Conservation (phyloP, 2,888 invertebrate species). For the Nesidiocoris tenuis region DNA sequence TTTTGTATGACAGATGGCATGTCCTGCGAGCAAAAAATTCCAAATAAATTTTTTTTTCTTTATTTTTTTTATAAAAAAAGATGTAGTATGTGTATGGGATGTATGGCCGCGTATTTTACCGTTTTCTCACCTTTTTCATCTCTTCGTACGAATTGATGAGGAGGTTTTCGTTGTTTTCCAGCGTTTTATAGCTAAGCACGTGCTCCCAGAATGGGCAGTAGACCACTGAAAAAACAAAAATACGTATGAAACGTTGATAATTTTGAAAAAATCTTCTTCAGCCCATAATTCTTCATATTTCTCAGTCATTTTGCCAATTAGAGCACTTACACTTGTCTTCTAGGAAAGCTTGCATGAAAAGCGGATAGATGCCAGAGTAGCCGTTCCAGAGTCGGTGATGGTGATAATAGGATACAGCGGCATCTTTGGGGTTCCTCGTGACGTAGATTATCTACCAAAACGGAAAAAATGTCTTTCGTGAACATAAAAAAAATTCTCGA, state of each 20-base stretch:
- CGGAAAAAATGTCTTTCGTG: background rate
- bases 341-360: constrained; percentile 53
- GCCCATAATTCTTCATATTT: no score
- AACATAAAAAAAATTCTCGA: background rate
- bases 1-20: constrained; percentile 55
- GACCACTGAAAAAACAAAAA: constrained; percentile 49
- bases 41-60: background rate
- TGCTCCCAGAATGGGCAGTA: constrained; percentile 54
- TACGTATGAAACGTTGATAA: background rate
- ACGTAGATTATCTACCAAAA: constrained; percentile 57
- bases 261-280: background rate
- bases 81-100: no score
- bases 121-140: constrained; percentile 53
- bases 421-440: constrained; percentile 58
- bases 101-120: no score
- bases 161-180: constrained; percentile 53
- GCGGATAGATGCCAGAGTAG: constrained; percentile 52
- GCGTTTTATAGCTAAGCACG: constrained; percentile 53
- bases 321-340: constrained; percentile 51
- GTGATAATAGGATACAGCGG: constrained; percentile 56
- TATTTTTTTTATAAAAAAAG: background rate
- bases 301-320: no score
- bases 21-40: constrained; percentile 55
- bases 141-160: constrained; percentile 54
- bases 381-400: constrained; percentile 54